Base-by-base conservation (phyloP, 2,888 invertebrate genomes). In the Lepetodrilus schrolli region DNA sequence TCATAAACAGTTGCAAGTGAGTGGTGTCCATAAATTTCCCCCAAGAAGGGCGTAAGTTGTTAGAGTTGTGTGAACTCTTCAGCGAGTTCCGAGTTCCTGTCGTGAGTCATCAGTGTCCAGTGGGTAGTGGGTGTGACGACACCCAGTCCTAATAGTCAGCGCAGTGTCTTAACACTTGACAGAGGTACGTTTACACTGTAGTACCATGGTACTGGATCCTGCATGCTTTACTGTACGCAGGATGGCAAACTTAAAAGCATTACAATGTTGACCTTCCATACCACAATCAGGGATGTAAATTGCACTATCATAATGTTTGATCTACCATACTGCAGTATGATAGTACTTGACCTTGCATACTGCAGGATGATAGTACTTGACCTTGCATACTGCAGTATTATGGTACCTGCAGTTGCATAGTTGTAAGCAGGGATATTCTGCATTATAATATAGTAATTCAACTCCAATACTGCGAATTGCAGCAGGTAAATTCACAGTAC, bases 51-150 rank as follows among this genome's bases (percentile, higher is more conserved):
- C 30, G 58, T 58, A 58, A 23, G 34, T n/a, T n/a, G 30, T 8
- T 30, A 30, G 58, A 58, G 34, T 17, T 13, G 26, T 23, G 58
- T 58, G 58, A 21, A 58, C 34, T 30, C 58, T 58, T 58, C 10
- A 58, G 7, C 30, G 34, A 58, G 58, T 58, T 58, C 58, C 30
- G 34, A 58, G 58, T 58, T 58, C 58, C 58, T 58, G 58, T 58
- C 34, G 58, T 58, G 58, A 58, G 58, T 58, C 58, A 58, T 30
- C 58, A 30, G 58, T n/a, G 3, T 8, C n/a, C n/a, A n/a, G n/a
- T n/a, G 26, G 21, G 30, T 23, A 30, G 4, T 58, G 58, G 58
- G 58, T 58, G 58, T 10, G 58, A 58, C 58, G n/a, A n/a, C n/a
- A n/a, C n/a, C n/a, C n/a, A n/a, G n/a, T n/a, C n/a, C n/a, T n/a